Base-by-base conservation (phyloP, 1,140 invertebrate genomes). In the Diprion similis region DNA sequence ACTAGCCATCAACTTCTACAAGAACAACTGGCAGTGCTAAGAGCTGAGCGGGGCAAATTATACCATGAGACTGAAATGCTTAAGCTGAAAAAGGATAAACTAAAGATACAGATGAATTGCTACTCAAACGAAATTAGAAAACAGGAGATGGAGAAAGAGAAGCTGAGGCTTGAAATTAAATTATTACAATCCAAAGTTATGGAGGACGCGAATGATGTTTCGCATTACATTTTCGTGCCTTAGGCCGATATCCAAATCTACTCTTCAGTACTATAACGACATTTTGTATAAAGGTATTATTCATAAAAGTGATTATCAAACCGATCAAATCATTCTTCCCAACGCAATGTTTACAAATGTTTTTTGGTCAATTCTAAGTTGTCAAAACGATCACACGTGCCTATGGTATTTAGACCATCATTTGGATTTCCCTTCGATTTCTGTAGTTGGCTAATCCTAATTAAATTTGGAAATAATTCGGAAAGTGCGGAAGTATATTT, bases 91-190 rank as follows among this genome's bases (percentile, higher is more conserved):
- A 85, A 85, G 67, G 80, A 84, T 66, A 85, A 85, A 45, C 72
- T 85, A 13, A 83, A 81, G 68, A 65, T 84, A 45, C 83, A 84
- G 46, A 84, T 84, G 13, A 80, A 78, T 74, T 87, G 84, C 76
- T 86, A 82, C 64, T 78, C 83, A 0, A 85, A 82, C 24, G 84
- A 86, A 69, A 80, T 86, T 59, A 78, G 76, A 17, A 87, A 87
- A 51, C 84, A 86, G 46, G 85, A 87, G 70, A 81, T 87, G 79
- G 86, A 87, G 46, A 87, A 84, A 18, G 85, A 87, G 71, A 87
- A 87, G 66, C 73, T 87, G 0, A 78, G 82, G 13, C 79, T 87
- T 0, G 85, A 87, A 74, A 87, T 87, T 17, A 87, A 86, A 75
- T 74, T 87, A 18, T 65, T 87, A 4, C 80, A 86, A 65, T 82